These are phyloP conservation scores for Hydropsyche betteni DNA, from an alignment of 2,888 invertebrate genomes.

Conservation along the genomic window DNA sequence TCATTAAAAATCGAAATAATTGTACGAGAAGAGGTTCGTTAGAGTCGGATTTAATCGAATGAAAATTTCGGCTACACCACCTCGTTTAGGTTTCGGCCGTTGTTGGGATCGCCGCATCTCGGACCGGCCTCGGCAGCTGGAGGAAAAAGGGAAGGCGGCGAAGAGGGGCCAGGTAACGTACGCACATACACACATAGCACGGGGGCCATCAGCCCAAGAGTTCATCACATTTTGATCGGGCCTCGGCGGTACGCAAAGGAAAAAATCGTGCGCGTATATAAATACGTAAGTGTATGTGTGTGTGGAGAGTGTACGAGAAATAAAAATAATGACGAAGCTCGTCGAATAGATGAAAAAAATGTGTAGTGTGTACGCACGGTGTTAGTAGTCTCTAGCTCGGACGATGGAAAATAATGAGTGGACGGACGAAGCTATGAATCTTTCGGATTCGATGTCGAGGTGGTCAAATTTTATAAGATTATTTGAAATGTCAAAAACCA, in stretches of 20 bases:
- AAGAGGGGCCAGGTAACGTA: conserved; percentile 31
- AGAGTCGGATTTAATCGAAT: too few relatives aligned
- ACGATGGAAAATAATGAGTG: too few relatives aligned
- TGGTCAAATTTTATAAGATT: too few relatives aligned
- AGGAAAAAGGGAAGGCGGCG: conserved; percentile 39
- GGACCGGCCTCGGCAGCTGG: conserved; percentile 48
- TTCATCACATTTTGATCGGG: conserved; percentile 32
- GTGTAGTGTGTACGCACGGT: not conserved
- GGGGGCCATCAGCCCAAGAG: conserved; percentile 19
- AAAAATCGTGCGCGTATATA: not conserved
- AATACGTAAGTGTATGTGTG: not conserved
- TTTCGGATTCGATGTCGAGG: too few relatives aligned
- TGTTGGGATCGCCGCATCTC: conserved; percentile 50
- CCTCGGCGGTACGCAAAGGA: not conserved
- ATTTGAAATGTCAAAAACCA: too few relatives aligned
- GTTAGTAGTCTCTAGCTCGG: too few relatives aligned
- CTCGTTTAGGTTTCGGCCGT: conserved; percentile 52
- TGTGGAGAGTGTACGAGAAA: too few relatives aligned
- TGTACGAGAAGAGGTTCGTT: too few relatives aligned
- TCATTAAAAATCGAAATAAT: too few relatives aligned
- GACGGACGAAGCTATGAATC: too few relatives aligned
- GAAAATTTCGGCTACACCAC: conserved; percentile 51
- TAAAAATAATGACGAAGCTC: too few relatives aligned
- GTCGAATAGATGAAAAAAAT: not conserved
- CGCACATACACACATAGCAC: too few relatives aligned